Evolutionary conservation across 2,888 invertebrate species (phyloP), one percentile per base, ranked within the genome.

Genomic region (Tholera decimalis): DNA sequence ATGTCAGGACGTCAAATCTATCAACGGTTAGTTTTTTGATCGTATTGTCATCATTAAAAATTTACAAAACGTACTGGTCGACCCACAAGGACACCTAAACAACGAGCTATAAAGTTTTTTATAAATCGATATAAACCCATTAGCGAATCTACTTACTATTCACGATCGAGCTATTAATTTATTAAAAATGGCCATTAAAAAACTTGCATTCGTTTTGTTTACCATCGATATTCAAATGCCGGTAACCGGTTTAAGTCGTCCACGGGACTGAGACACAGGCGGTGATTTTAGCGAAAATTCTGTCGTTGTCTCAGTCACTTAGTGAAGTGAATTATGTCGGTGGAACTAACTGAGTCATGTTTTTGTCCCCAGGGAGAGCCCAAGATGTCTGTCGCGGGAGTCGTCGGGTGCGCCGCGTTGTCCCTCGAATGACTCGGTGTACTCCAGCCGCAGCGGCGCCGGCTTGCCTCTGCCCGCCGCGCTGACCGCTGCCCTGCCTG

Each of bases 381-480:
- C 98, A 78, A 96, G 98, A 88, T 98, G 98, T 93, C 97, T 98
- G 81, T 98, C 98, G 62, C 96, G 98, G 85, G 98, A 98, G 88
- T 98, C 98, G 65, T 97, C 97, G 75, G 97, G 97, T 76, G 96
- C 96, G 80, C 97, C 97, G 73, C 97, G 97, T 77, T 98, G 98
- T 92, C 97, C 98, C 70, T 97, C 97, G 63, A 97, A 97, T 86
- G 98, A 97, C 90, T 97, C 97, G n/a, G 96, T 97, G 85, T 97
- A 97, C 87, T 97, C 97, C 49, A 97, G 97, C 71, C 96, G 97
- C 87, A 95, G 92, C 88, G 96, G 95, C 85, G 96, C 96, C 77
- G 93, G 93, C 33, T 87, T 93, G 37, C 93, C 93, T 20, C 88
- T 94, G 63, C 91, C 93, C 43, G 95, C 97, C 26, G 97, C 97